Evolutionary conservation across 2,113 vertebrate species (phyloP), one percentile per base, ranked within the genome.

Genomic region (Apteryx owenii): DNA sequence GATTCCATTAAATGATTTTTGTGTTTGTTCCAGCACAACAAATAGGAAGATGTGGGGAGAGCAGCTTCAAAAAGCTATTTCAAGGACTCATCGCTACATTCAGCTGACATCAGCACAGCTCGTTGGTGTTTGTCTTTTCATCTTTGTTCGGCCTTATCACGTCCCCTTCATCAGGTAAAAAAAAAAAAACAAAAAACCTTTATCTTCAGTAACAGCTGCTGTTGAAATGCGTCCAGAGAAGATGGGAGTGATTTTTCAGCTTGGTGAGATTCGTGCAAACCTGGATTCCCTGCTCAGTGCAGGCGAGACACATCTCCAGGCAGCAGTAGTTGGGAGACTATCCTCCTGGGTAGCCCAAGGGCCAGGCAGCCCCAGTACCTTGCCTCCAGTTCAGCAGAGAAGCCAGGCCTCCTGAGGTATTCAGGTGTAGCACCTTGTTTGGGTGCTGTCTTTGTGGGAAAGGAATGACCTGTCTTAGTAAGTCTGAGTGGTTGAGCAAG

Each of bases 11-110:
- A 97, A 90, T 79, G 89, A 92, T 94, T 93, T 60, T 94, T 96
- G 3, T 94, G 78, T 78, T 97, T 88, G 46, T 97, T 97, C 69
- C 95, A 99, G 98, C 80, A 98, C 98, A 96, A 98, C 98, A 6
- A 99, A 99, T 92, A 98, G 96, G 91, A 99, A 98, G 97, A 97
- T 97, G 97, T 99, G 98, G 98, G 98, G 98, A 28, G 98, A 98
- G 60, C 98, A 98, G 89, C 98, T 99, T 40, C 98, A 98, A 80
- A 98, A 98, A 66, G 98, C 98, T 70, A 97, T 98, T 96, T 99
- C 98, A 7, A 98, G 98, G 69, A 97, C 98, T 33, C 98, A 99
- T 61, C 87, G 98, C 54, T 99, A 99, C 95, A 98, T 98, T 66
- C 97, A 98, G 88, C 54, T 99, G 97, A 98, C 98, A 6, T 98